These are phyloP conservation scores for Halichoerus grypus DNA, from an alignment of 2,113 vertebrate genomes.

Conservation along the genomic window DNA sequence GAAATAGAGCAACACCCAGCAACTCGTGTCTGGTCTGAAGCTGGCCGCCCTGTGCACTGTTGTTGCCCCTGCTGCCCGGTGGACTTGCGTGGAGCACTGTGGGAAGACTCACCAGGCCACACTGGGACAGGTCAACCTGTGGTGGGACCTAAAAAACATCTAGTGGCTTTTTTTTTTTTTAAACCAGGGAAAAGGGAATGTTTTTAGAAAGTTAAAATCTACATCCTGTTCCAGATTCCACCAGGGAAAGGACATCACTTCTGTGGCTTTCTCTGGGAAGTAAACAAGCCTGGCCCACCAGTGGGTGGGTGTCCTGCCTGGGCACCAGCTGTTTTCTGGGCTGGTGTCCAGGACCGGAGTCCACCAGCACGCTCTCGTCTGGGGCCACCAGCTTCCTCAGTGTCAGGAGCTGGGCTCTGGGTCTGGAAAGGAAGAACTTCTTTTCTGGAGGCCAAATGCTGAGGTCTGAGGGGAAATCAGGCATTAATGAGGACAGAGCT, in stretches of 20 bases:
- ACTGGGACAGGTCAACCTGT: neutral
- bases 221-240: neutral
- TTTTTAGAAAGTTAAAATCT: constrained; percentile 19
- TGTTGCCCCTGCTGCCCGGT: neutral
- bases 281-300: neutral
- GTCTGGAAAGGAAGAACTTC: constrained; percentile 26
- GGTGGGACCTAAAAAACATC: neutral
- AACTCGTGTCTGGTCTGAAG: no score
- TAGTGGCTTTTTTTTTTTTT: neutral
- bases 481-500: neutral
- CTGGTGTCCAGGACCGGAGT: neutral
- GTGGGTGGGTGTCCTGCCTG: neutral
- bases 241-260: neutral
- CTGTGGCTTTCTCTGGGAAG: neutral
- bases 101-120: neutral
- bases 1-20: neutral
- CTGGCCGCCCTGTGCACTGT: neutral
- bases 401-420: neutral
- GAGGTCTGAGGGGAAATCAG: constrained; percentile 14
- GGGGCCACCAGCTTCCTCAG: neutral
- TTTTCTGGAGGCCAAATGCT: neutral
- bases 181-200: neutral
- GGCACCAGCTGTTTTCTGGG: neutral
- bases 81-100: neutral
- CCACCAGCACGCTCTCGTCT: no score